These are phyloP conservation scores for Autographa gamma DNA, from an alignment of 2,888 invertebrate genomes.

Conservation along the genomic window DNA sequence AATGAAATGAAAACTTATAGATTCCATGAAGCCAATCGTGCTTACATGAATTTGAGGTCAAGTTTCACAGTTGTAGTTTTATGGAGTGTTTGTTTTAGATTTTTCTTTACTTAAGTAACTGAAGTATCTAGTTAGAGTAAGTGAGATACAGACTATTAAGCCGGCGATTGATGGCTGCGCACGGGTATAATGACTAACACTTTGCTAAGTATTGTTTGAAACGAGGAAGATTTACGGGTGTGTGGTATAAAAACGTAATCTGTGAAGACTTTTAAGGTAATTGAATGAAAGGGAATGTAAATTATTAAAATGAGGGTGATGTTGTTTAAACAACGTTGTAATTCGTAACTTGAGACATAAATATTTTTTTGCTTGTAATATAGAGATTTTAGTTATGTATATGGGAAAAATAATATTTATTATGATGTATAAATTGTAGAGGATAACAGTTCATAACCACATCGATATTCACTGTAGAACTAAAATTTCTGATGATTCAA, in stretches of 20 bases:
- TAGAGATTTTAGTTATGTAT: no score
- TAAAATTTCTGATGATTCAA: neutral
- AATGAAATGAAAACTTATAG: conserved; percentile 86
- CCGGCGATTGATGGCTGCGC: conserved; percentile 64
- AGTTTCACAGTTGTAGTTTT: conserved; percentile 65
- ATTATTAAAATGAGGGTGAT: conserved; percentile 28
- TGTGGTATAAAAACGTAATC: conserved; percentile 40
- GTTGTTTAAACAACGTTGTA: conserved; percentile 56
- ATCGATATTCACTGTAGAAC: neutral
- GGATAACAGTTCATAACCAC: neutral
- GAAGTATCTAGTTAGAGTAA: conserved; percentile 71
- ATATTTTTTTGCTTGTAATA: conserved; percentile 6
- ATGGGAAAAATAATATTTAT: no score
- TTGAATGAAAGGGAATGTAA: conserved; percentile 39
- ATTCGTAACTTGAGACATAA: conserved; percentile 35
- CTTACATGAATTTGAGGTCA: conserved; percentile 54
- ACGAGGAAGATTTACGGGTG: conserved; percentile 51
- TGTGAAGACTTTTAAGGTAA: conserved; percentile 30
- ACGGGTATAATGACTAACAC: conserved; percentile 55
- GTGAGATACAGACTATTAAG: conserved; percentile 76
- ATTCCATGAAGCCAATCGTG: conserved; percentile 78
- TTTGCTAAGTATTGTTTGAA: conserved; percentile 55
- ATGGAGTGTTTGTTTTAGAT: conserved; percentile 76
- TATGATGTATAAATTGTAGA: neutral
- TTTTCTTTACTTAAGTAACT: conserved; percentile 80